Evolutionary conservation across 2,888 invertebrate species (phyloP), one percentile per base, ranked within the genome.

Genomic region (Acanthosepion lycidas): DNA sequence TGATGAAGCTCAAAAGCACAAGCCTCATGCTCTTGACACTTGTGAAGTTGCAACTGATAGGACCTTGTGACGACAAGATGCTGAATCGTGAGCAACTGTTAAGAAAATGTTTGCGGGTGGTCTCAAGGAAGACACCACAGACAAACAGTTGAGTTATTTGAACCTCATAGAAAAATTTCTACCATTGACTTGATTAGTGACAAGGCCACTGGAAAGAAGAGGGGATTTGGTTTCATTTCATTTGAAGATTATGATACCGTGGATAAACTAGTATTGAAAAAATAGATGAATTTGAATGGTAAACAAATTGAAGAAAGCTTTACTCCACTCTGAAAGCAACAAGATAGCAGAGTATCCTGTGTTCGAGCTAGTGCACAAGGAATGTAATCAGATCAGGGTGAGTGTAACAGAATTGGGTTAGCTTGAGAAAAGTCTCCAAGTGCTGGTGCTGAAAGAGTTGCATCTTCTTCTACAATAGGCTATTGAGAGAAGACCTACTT

Each of bases 161-260:
- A 96, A n/a, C 96, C 98, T 59, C 99, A 98, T 97, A 99, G 99
- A 1, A 98, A 98, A 95, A 98, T 99, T 95, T 98, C 98, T 51
- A 98, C 98, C 51, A 98, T 99, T 55, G 98, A 98, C 96, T 98
- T 99, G 96, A 99, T 99, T 2, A 98, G 98, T 20, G 99, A 99
- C 97, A 99, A 99, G 96, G 99, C 99, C 94, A 98, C 98, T 5
- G 99, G 99, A 94, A 99, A 99, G 97, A 99, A 99, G 97, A 98
- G 99, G 96, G 99, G 99, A 12, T n/a, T n/a, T n/a, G n/a, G n/a
- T 99, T 99, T 99, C 97, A 98, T 99, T 78, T 99, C 99, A 97
- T 99, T 99, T 97, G 99, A 99, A 97, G 99, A 99, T 97, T 99
- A 99, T 97, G 99, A 99, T 97, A 98, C 99, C 5, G 99, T 99